Conservation (phyloP, 2,797 vertebrate genomes). For the Mormyrops boulengeri region DNA sequence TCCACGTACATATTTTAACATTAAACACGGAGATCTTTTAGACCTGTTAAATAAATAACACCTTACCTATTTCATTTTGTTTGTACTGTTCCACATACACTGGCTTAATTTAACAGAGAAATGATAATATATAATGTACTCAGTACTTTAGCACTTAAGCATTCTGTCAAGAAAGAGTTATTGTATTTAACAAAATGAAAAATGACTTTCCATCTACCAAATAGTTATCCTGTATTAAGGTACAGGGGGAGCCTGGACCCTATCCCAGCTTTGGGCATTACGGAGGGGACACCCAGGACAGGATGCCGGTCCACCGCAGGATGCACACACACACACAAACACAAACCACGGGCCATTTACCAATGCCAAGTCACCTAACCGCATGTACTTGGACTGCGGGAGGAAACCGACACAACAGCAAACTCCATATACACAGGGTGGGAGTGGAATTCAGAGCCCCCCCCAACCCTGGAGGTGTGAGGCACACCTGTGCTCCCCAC, state of each 20-base stretch:
- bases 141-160: neutral
- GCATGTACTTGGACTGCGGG: neutral
- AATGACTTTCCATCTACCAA: slow-evolving; percentile 2
- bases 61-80: neutral
- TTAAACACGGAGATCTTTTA: neutral
- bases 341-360: neutral
- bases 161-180: neutral
- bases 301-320: neutral
- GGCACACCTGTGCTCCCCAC: neutral
- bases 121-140: neutral
- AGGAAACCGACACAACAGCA: neutral
- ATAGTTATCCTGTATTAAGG: neutral
- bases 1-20: neutral
- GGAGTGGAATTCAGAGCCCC: neutral
- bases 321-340: neutral
- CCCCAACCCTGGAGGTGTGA: neutral
- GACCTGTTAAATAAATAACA: neutral
- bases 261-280: neutral
- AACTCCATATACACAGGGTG: neutral
- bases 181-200: neutral
- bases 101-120: neutral
- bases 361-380: neutral
- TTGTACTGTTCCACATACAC: neutral
- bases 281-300: neutral
- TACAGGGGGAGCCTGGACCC: neutral